phyloP scores from a whole-genome alignment of 2,113 vertebrate genomes.

The Melanerpes aurifrons region DNA sequence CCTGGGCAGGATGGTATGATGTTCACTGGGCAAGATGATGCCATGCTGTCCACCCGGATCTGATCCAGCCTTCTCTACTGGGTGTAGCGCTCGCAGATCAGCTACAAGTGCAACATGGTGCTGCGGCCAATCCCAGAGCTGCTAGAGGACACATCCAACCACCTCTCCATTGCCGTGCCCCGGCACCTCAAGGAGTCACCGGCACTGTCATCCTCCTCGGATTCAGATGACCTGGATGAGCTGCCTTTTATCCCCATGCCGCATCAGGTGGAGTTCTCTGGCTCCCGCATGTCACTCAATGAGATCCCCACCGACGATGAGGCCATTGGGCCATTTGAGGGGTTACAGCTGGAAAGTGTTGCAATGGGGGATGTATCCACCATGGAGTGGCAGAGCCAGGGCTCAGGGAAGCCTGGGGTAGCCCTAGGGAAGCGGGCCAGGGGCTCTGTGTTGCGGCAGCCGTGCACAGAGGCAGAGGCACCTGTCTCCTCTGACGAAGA shows the following conservation, averaged over 20 bases:
- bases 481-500: slow-evolving; percentile 84
- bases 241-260: slow-evolving; percentile 94
- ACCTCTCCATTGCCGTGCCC: slow-evolving; percentile 91
- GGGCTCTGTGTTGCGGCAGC: slow-evolving; percentile 52
- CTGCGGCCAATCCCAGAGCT: slow-evolving; percentile 92
- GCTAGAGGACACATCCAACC: slow-evolving; percentile 88
- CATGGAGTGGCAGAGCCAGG: slow-evolving; percentile 78
- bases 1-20: not conserved
- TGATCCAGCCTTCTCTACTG: not conserved
- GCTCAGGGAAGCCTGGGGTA: not conserved
- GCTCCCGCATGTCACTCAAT: slow-evolving; percentile 91
- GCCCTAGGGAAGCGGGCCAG: slow-evolving; percentile 57
- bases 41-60: not conserved
- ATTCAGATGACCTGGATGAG: slow-evolving; percentile 94
- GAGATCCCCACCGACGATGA: slow-evolving; percentile 90
- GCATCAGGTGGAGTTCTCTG: slow-evolving; percentile 90
- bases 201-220: slow-evolving; percentile 90
- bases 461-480: slow-evolving; percentile 56
- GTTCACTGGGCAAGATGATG: not conserved
- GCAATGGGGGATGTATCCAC: not conserved
- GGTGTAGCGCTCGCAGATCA: slow-evolving; percentile 92
- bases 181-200: slow-evolving; percentile 87
- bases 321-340: slow-evolving; percentile 68
- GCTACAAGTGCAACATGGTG: slow-evolving; percentile 98
- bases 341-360: slow-evolving; percentile 33